Evolutionary conservation across 2,888 invertebrate species (phyloP), one percentile per base, ranked within the genome.

Genomic region (Tipula lateralis): DNA sequence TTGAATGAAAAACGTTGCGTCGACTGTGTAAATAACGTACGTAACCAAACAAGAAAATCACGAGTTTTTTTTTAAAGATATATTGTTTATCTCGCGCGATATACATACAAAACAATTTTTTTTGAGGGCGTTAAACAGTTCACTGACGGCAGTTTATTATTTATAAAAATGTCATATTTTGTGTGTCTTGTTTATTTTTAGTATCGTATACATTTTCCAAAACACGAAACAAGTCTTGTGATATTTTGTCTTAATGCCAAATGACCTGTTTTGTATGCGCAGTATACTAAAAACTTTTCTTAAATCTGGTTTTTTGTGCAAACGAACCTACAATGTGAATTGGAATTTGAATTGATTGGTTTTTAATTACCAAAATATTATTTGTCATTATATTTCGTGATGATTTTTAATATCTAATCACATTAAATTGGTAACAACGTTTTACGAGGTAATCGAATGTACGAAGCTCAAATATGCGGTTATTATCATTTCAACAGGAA

Each of bases 201-300:
- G 66, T 66, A 66, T n/a, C 66, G 66, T 24, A n/a, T n/a, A 66
- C 66, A 24, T 7, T 66, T 9, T 66, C 9, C 66, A 24, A 66
- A 66, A 66, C 24, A 66, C 24, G 24, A 66, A 66, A 66, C 66
- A 66, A 19, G 24, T 66, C 66, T 66, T 66, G 66, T 66, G 66
- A 66, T 66, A 66, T 66, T 66, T 66, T 66, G 66, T 66, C 66
- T 66, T 24, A 66, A 66, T 66, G 66, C 66, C 66, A 66, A 66
- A 66, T 66, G 66, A 66, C 66, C 66, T 66, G 66, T 66, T 66
- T 66, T 66, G 66, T 66, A 9, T 66, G 66, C 24, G 9, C 24
- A 66, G 24, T 24, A 24, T 0, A 32, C n/a, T 44, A 44, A 2
- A 66, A 5, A 16, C 39, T 50, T 50, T 50, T 16, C 4, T 16